phyloP scores from a whole-genome alignment of 2,888 invertebrate species.

The Ctenicera cuprea region DNA sequence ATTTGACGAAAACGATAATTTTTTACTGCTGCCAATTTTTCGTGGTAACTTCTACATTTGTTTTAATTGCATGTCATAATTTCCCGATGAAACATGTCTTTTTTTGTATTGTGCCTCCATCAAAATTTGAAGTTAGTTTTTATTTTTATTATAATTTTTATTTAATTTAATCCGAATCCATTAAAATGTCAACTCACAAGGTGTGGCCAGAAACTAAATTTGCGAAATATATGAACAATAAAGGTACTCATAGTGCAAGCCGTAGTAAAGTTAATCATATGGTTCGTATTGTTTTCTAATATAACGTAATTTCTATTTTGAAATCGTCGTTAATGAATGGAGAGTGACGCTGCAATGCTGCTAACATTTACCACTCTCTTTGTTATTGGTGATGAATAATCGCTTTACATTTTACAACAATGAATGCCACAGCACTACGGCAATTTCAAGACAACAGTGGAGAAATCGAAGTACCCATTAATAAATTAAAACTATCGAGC shows the following conservation, averaged over 20 bases:
- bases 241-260: neutral
- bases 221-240: neutral
- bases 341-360: constrained; percentile 31
- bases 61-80: too few relatives aligned
- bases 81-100: too few relatives aligned
- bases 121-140: too few relatives aligned
- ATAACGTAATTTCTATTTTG: constrained; percentile 33
- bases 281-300: constrained; percentile 18
- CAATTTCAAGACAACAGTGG: constrained; percentile 4
- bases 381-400: constrained; percentile 36
- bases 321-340: constrained; percentile 35
- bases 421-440: constrained; percentile 20
- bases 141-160: too few relatives aligned
- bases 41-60: too few relatives aligned
- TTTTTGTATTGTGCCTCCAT: too few relatives aligned
- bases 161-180: too few relatives aligned
- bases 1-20: too few relatives aligned
- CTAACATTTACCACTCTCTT: constrained; percentile 38
- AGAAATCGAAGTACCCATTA: constrained; percentile 25
- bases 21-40: too few relatives aligned
- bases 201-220: neutral
- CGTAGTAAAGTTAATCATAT: constrained; percentile 3
- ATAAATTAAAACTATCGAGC: constrained; percentile 30
- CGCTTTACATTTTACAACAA: constrained; percentile 23
- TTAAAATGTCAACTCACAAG: too few relatives aligned